These are phyloP conservation scores for Calameuta pallipes DNA, from an alignment of 2,888 invertebrate species.

Conservation along the genomic window DNA sequence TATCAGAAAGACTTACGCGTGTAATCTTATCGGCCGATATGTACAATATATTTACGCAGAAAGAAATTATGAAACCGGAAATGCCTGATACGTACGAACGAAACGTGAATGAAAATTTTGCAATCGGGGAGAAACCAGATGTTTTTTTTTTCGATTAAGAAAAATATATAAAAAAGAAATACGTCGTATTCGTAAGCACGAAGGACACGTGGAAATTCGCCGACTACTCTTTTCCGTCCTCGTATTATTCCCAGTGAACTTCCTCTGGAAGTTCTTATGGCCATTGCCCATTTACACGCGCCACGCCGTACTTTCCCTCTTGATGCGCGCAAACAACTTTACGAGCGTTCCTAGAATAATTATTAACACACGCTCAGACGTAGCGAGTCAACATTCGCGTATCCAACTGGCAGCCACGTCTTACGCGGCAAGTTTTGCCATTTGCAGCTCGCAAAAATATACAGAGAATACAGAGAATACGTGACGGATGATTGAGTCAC, in stretches of 20 bases:
- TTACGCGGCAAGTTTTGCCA: neutral
- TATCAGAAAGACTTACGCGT: neutral
- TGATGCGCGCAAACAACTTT: slow-evolving; percentile 24
- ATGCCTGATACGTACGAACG: neutral
- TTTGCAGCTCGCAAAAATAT: neutral
- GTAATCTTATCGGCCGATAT: neutral
- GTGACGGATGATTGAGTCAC: neutral
- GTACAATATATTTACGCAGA: neutral
- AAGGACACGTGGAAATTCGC: neutral
- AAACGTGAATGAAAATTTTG: neutral
- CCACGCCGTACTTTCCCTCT: neutral
- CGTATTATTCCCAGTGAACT: neutral
- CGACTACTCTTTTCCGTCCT: neutral
- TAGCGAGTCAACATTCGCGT: no score
- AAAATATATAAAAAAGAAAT: no score
- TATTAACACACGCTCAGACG: slow-evolving; percentile 20
- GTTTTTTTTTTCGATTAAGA: neutral
- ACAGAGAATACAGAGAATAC: neutral
- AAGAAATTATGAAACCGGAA: neutral
- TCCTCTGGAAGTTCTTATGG: neutral
- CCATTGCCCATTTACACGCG: neutral
- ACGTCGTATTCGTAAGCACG: neutral
- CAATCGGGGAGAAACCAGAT: neutral
- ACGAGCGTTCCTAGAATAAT: slow-evolving; percentile 24
- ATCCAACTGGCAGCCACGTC: neutral